phyloP scores from a whole-genome alignment of 92 coral and sea anemone species.

The Epizoanthus stellaris region DNA sequence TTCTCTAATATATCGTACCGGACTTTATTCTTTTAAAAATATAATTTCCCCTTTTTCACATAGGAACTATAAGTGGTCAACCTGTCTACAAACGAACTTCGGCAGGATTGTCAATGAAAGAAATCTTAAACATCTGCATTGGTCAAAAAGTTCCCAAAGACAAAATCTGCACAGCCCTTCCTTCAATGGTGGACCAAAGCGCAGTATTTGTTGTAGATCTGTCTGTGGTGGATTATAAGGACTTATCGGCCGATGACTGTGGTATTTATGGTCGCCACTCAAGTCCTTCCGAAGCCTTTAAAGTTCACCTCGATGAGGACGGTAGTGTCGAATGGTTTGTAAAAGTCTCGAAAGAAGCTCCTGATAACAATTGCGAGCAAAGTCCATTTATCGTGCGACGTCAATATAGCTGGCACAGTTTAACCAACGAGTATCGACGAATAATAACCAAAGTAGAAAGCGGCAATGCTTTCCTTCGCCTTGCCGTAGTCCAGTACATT shows the following conservation, averaged over 20 bases:
- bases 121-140: slow-evolving; percentile 59
- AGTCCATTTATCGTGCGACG: slow-evolving; percentile 19
- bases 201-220: slow-evolving; percentile 65
- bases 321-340: slow-evolving; percentile 12
- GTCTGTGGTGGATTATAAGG: slow-evolving; percentile 36
- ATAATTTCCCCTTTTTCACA: background rate
- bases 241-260: slow-evolving; percentile 64
- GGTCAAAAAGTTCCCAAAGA: slow-evolving; percentile 34
- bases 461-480: slow-evolving; percentile 13
- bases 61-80: slow-evolving; percentile 8
- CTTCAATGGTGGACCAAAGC: slow-evolving; percentile 41
- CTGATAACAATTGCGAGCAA: background rate
- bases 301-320: slow-evolving; percentile 33
- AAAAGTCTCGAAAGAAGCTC: slow-evolving; percentile 21
- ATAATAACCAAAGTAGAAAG: slow-evolving; percentile 38
- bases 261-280: slow-evolving; percentile 68
- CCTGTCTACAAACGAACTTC: slow-evolving; percentile 46
- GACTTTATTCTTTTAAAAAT: too few species aligned
- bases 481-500: slow-evolving; percentile 48
- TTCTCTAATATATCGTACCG: too few species aligned
- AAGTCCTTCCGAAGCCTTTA: slow-evolving; percentile 52
- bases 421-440: slow-evolving; percentile 38
- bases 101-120: slow-evolving; percentile 46
- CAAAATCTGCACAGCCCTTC: slow-evolving; percentile 46
- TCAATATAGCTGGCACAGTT: slow-evolving; percentile 38